A percentile compares a stretch with the other conserved stretches of the same genome.
Conservation (phyloP, 2,797 vertebrate species). For the Psittacula echo region DNA sequence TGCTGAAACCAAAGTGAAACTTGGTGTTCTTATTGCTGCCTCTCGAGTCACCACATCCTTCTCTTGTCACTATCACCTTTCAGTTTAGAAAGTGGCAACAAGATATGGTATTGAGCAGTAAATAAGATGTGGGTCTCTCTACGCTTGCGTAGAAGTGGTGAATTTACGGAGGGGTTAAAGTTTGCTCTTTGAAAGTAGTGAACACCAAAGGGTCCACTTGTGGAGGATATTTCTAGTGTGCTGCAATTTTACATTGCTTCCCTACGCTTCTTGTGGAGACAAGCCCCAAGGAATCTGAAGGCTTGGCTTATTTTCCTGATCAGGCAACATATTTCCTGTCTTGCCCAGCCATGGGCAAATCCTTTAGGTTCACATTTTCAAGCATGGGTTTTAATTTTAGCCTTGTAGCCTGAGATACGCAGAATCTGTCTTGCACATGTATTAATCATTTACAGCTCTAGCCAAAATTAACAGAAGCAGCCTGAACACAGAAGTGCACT, state of each 20-base stretch:
- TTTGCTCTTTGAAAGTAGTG: neutral
- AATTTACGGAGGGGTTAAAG: neutral
- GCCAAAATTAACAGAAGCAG: constrained; percentile 49
- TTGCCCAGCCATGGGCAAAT: constrained; percentile 21
- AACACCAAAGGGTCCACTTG: neutral
- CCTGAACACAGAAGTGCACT: neutral
- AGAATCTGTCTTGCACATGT: neutral
- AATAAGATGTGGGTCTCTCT: neutral
- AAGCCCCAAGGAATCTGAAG: constrained; percentile 53
- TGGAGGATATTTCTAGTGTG: neutral
- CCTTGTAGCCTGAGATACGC: neutral
- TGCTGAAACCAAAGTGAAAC: constrained; percentile 35
- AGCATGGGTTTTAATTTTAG: constrained; percentile 17
- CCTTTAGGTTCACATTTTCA: constrained; percentile 25
- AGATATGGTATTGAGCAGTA: neutral
- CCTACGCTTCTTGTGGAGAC: constrained; percentile 32
- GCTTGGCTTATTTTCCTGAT: constrained; percentile 55
- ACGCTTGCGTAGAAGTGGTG: neutral
- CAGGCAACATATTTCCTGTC: constrained; percentile 28
- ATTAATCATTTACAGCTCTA: neutral
- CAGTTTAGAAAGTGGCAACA: neutral
- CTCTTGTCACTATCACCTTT: constrained; percentile 1
- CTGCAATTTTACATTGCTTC: constrained; percentile 26
- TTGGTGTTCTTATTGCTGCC: neutral
- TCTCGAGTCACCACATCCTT: constrained; percentile 52